phyloP scores from a whole-genome alignment of 2,797 vertebrate genomes.

The Coccyzus lansbergi region DNA sequence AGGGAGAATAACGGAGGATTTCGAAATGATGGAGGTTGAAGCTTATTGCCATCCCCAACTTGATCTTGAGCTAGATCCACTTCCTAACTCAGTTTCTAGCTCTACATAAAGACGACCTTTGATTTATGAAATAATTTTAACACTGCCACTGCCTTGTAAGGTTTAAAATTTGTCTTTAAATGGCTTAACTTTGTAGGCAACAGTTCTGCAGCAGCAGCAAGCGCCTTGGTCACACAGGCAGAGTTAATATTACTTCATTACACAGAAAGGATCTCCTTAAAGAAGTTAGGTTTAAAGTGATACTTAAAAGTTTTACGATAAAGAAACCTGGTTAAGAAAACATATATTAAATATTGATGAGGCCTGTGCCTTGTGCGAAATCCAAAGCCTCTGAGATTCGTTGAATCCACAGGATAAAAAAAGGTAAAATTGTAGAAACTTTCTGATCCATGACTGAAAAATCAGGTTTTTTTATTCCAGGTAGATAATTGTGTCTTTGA shows the following conservation, averaged over 20 bases:
- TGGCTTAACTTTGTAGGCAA: neutral
- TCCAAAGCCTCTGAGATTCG: neutral
- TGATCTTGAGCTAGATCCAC: neutral
- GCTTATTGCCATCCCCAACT: neutral
- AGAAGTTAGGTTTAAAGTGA: neutral
- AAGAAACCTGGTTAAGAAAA: neutral
- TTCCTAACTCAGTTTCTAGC: neutral
- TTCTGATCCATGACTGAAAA: neutral
- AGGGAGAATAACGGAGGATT: too few relatives aligned
- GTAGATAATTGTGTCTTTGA: neutral
- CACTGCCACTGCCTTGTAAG: neutral
- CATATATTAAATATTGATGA: neutral
- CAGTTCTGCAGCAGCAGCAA: neutral
- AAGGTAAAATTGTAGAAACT: neutral
- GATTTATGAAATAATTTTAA: neutral
- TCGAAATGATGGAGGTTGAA: neutral
- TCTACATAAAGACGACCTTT: neutral
- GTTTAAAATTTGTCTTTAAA: neutral
- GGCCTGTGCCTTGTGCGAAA: neutral
- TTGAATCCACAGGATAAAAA: neutral
- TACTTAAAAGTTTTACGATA: neutral
- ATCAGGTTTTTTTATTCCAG: neutral
- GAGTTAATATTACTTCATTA: neutral
- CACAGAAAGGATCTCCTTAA: neutral
- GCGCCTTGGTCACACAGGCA: neutral